Conservation (phyloP, 2,113 vertebrate genomes). For the Oplegnathus fasciatus region DNA sequence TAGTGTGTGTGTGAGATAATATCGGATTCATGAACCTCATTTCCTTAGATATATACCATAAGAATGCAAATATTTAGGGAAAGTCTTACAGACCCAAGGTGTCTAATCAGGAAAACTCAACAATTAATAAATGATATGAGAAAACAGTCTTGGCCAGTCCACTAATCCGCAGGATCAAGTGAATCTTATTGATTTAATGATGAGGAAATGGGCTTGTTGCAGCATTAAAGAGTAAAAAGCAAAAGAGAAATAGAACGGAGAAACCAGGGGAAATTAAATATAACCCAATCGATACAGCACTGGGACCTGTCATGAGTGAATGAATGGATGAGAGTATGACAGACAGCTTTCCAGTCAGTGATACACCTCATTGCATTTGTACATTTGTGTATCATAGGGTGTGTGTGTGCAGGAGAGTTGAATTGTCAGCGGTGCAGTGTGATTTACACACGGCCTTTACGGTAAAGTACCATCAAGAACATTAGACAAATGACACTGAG, state of each 20-base stretch:
- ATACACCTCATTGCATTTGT: slow-evolving; percentile 21
- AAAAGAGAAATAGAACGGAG: not conserved
- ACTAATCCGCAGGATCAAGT: not conserved
- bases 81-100: no score
- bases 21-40: not conserved
- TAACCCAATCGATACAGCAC: slow-evolving; percentile 27
- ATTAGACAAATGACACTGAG: slow-evolving; percentile 71
- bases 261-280: slow-evolving; percentile 51
- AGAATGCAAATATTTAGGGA: not conserved
- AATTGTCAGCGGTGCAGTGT: slow-evolving; percentile 41
- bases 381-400: not conserved
- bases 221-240: not conserved
- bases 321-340: slow-evolving; percentile 27
- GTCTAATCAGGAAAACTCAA: not conserved
- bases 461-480: slow-evolving; percentile 63
- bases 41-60: not conserved
- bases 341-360: slow-evolving; percentile 49
- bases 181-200: not conserved
- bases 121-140: not conserved
- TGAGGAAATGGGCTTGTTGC: slow-evolving; percentile 19
- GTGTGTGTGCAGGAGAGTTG: slow-evolving; percentile 9
- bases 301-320: slow-evolving; percentile 23
- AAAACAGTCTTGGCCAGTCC: not conserved
- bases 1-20: no score
- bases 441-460: slow-evolving; percentile 64